Base-by-base conservation (phyloP, 2,113 vertebrate genomes). In the Pomatorhinus ruficollis region DNA sequence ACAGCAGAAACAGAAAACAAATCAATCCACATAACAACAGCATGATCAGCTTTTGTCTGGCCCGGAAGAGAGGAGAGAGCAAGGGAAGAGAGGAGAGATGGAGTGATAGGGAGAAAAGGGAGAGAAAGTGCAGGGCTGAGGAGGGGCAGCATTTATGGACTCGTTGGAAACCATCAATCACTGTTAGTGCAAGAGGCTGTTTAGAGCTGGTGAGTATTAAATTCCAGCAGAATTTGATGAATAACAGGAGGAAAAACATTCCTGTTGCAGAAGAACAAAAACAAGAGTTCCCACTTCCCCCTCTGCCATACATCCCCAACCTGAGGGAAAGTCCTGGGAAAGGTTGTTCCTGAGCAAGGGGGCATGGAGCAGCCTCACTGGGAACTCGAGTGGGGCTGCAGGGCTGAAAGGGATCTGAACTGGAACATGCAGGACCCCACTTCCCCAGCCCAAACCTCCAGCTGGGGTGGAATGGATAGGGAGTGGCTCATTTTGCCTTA, bases 181-280 rank as follows among this genome's bases (percentile, higher is more conserved):
- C 93, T 87, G 94, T 92, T 96, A 95, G 89, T 75, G 92, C 93
- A 93, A 90, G 75, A 80, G 89, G 83, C 92, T 95, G 86, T 95
- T 97, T 94, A 84, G 94, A 84, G 90, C 90, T 95, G 87, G 89
- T 94, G 92, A 95, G 95, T 84, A 96, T 92, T 95, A 89, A 95
- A 95, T 97, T 97, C 96, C 95, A 96, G 90, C 69, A 89, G 88
- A 97, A 90, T 94, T 83, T 96, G 96, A 97, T 95, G 91, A 96
- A 94, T 96, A 96, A 96, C 96, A 97, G 96, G 69, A 97, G 96
- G 90, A 93, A 96, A 96, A 97, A 93, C 95, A 94, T 95, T 96
- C 94, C 84, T 59, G 47, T 77, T 94, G 72, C 50, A 40, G 57
- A 54, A 66, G 39, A 94, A 90, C 24, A 65, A 95, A 97, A 95